Evolutionary conservation across 2,113 vertebrate genomes (phyloP), one percentile per base, ranked within the genome.

Genomic region (Isichthys henryi): DNA sequence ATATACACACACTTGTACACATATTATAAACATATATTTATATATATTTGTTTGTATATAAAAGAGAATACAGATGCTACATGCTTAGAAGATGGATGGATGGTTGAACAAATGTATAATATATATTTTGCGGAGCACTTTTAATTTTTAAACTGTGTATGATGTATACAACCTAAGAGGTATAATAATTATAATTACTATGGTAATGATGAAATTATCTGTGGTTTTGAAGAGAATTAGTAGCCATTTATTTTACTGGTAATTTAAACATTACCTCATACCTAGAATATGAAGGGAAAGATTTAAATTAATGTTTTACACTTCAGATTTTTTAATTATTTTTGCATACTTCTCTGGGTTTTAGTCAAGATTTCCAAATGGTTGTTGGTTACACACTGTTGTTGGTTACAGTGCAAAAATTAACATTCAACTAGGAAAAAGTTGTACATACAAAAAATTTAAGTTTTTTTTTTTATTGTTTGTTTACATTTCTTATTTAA

Each of bases 361-460:
- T 49, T 84, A 84, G 39, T 23, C 2, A 46, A 17, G 17, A 49
- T n/a, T 84, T 27, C 11, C 19, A 45, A 10, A 45, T 23, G n/a
- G n/a, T n/a, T n/a, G n/a, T n/a, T n/a, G n/a, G n/a, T n/a, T n/a
- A 23, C 17, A 58, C 13, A 31, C 27, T 52, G 7, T 27, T 17
- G 17, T 62, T 31, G 84, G 9, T 45, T 27, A 13, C 66, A 77
- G 88, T 23, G 27, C 11, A 27, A 8, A 21, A 11, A 46, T 11
- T 85, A 50, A n/a, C n/a, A 31, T 56, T 15, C 39, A 21, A 21
- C 9, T 45, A 49, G 21, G 48, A n/a, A 84, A 88, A 90, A 11
- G 11, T 62, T 88, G 52, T 90, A 66, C 50, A 90, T 45, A 49
- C 39, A 45, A 84, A 39, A 90, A 80, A 84, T 70, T 56, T 50